phyloP scores from a whole-genome alignment of 2,888 invertebrate species.

The Agonopterix heracliana region DNA sequence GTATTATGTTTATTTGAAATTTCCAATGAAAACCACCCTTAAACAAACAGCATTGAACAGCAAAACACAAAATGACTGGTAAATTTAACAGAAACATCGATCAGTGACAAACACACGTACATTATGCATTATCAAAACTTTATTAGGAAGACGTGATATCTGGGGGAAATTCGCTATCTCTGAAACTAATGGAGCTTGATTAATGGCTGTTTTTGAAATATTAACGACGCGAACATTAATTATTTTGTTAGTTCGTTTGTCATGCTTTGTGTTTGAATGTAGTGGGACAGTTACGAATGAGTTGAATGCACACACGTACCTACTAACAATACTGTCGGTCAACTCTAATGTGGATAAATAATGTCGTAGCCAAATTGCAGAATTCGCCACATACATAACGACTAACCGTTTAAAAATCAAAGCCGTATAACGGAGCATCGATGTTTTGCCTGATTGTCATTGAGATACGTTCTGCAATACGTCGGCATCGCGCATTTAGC shows the following conservation, averaged over 20 bases:
- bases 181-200: constrained; percentile 13
- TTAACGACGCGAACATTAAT: constrained; percentile 18
- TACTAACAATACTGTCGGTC: no score
- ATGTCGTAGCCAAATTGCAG: no score
- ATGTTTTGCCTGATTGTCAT: no score
- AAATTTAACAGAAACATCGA: constrained; percentile 4
- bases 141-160: constrained; percentile 12
- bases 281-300: background rate
- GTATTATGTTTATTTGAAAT: no score
- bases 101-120: constrained; percentile 1
- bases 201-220: constrained; percentile 14
- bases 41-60: background rate
- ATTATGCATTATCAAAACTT: constrained; percentile 8
- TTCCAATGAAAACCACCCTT: background rate
- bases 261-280: background rate
- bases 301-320: background rate
- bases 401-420: no score
- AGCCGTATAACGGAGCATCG: no score
- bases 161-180: constrained; percentile 6
- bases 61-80: constrained; percentile 1
- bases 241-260: constrained; percentile 11
- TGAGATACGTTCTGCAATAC: no score
- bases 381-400: no score
- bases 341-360: no score
- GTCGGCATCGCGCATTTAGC: no score